phyloP scores from a whole-genome alignment of 2,113 vertebrate genomes.

The Chionomys nivalis region DNA sequence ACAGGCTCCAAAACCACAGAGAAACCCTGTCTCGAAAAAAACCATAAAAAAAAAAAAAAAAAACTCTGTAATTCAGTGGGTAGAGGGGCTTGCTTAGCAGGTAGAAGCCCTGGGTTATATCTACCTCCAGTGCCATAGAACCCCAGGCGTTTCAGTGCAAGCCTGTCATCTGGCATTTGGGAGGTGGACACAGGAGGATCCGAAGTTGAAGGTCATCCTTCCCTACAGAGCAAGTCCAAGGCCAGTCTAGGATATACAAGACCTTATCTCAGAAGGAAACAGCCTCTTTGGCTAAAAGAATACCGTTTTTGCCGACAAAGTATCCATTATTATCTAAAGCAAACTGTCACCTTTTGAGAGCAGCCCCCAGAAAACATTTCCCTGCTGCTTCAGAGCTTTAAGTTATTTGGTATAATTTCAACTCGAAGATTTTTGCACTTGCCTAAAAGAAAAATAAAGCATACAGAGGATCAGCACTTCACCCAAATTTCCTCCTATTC shows the following conservation, averaged over 20 bases:
- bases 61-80: background rate
- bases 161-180: too few relatives aligned
- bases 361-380: background rate
- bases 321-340: background rate
- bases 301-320: background rate
- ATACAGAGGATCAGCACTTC: background rate
- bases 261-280: background rate
- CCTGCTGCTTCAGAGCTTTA: background rate
- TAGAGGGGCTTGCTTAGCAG: background rate
- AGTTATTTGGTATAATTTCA: background rate
- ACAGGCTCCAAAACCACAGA: too few relatives aligned
- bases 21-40: too few relatives aligned
- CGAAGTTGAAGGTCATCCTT: background rate
- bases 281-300: background rate
- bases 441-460: background rate
- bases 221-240: background rate
- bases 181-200: background rate
- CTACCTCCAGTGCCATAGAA: background rate
- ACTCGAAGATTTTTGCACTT: background rate
- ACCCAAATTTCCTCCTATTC: background rate
- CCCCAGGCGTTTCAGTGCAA: too few relatives aligned
- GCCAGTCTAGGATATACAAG: background rate
- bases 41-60: too few relatives aligned
- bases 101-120: background rate
- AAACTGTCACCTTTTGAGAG: constrained; percentile 29